Percentiles rank a stretch among this genome's conserved stretches.
These are phyloP conservation scores for Enteromius thamalakanensis DNA, from an alignment of 2,797 vertebrate species.

Conservation along the genomic window DNA sequence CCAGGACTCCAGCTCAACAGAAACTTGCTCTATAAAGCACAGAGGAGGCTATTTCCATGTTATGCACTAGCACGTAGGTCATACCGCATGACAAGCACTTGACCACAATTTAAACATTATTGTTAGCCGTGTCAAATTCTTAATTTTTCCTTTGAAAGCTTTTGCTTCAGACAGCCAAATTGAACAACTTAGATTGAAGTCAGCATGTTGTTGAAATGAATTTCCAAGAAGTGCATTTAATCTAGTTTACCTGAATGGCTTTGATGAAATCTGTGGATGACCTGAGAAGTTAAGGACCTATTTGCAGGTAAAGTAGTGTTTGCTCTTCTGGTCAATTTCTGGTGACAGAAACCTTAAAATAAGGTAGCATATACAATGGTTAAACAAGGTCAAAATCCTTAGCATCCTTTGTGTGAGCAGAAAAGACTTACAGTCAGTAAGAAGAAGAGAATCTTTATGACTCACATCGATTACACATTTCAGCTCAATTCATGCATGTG, in stretches of 20 bases:
- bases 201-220: background rate
- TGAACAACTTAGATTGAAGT: background rate
- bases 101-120: background rate
- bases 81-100: background rate
- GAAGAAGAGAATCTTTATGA: background rate
- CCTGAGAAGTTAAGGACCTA: background rate
- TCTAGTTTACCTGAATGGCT: slow-evolving; percentile 35
- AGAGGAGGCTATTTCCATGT: slow-evolving; percentile 4
- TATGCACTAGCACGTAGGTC: background rate
- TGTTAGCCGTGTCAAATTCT: background rate
- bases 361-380: background rate
- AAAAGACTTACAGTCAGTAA: background rate
- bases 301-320: slow-evolving; percentile 12
- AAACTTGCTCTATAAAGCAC: slow-evolving; percentile 46
- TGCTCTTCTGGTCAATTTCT: background rate
- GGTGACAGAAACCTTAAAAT: background rate
- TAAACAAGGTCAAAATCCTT: background rate
- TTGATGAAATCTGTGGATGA: slow-evolving; percentile 19
- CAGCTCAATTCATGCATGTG: background rate
- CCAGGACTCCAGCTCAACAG: slow-evolving; percentile 36
- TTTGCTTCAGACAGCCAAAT: background rate
- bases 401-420: background rate
- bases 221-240: slow-evolving; percentile 29
- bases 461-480: slow-evolving; percentile 11
- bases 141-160: background rate